Conservation (phyloP, 2,113 vertebrate species). For the Oncorhynchus kisutch region DNA sequence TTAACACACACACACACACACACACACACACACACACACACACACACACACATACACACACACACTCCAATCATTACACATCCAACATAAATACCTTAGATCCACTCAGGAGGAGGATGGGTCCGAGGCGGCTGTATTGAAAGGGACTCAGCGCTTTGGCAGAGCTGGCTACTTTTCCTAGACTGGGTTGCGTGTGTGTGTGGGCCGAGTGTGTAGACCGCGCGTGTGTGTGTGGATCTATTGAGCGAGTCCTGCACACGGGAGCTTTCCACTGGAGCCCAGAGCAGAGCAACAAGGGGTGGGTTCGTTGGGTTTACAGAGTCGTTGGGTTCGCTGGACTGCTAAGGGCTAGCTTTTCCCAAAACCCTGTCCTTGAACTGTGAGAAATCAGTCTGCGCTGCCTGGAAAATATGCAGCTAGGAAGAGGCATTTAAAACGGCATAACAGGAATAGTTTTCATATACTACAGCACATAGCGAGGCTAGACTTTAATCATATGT, state of each 20-base stretch:
- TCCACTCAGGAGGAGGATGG: constrained; percentile 27
- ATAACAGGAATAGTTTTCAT: constrained; percentile 61
- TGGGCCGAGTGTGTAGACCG: constrained; percentile 10
- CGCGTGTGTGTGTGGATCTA: constrained; percentile 29
- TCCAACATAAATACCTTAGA: not conserved
- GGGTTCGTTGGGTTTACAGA: constrained; percentile 66
- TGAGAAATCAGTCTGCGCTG: constrained; percentile 43
- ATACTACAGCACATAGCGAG: not conserved
- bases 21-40: not conserved
- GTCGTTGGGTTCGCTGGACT: constrained; percentile 67
- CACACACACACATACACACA: not conserved
- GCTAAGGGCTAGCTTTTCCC: constrained; percentile 60
- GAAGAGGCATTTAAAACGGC: constrained; percentile 65
- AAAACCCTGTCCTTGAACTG: constrained; percentile 73
- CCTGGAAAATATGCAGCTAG: constrained; percentile 29
- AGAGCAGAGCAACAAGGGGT: constrained; percentile 41
- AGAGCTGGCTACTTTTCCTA: constrained; percentile 3
- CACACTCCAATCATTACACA: too few species aligned
- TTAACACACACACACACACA: not conserved
- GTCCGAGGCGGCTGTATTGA: constrained; percentile 37
- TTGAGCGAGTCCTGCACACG: constrained; percentile 30
- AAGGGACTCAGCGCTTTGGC: constrained; percentile 28
- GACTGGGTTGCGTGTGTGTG: constrained; percentile 16
- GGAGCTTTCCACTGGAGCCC: constrained; percentile 60
- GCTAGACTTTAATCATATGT: not conserved